phyloP scores from a whole-genome alignment of 1,140 invertebrate genomes.

The Oscheius sp. region DNA sequence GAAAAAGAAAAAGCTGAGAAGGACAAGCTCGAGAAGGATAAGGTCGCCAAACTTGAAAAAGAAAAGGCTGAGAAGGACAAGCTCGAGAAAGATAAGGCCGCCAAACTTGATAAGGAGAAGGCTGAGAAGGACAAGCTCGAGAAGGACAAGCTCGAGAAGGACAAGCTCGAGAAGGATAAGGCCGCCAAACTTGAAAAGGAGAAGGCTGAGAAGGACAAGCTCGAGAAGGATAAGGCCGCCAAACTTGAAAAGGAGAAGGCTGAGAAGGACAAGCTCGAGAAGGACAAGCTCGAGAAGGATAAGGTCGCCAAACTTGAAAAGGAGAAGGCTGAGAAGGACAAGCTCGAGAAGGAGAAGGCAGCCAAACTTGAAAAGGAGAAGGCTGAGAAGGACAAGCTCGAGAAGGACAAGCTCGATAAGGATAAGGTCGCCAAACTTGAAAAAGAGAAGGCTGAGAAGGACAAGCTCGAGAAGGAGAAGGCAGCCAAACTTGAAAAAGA shows the following conservation, averaged over 20 bases:
- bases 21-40: background rate
- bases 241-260: slow-evolving; percentile 2
- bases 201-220: background rate
- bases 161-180: background rate
- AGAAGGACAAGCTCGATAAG: background rate
- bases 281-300: background rate
- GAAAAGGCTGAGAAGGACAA: background rate
- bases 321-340: background rate
- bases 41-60: background rate
- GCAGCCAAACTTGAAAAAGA: background rate
- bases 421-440: background rate
- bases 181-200: slow-evolving; percentile 1
- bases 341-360: slow-evolving; percentile 5
- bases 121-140: background rate
- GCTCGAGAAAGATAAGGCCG: too few relatives aligned
- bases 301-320: background rate
- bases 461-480: background rate
- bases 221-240: background rate
- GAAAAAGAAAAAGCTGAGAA: background rate
- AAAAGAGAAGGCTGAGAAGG: background rate
- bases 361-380: background rate
- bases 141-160: background rate
- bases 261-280: background rate
- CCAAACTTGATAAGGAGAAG: background rate
- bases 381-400: background rate